A percentile compares a stretch with the other conserved stretches of the same genome.
Conservation (phyloP, 2,797 vertebrate genomes). For the Eulemur rubriventer region DNA sequence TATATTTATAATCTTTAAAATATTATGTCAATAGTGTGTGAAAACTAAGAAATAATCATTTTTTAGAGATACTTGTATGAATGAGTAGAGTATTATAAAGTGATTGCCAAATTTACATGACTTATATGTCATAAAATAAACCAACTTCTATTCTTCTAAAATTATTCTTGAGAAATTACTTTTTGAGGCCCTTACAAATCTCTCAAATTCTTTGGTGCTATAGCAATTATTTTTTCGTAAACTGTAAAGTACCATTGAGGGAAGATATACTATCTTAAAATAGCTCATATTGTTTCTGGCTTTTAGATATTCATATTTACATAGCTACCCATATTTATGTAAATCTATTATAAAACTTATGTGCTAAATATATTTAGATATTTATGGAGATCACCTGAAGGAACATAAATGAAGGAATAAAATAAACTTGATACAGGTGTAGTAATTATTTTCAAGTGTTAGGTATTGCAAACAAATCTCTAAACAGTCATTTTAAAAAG, state of each 20-base stretch:
- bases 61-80: not conserved
- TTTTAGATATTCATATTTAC: not conserved
- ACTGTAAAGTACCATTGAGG: not conserved
- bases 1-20: not conserved
- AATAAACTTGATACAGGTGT: not conserved
- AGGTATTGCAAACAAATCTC: not conserved
- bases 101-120: not conserved
- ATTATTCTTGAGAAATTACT: not conserved
- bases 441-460: not conserved
- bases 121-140: not conserved
- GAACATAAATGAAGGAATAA: not conserved
- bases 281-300: not conserved
- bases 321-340: not conserved
- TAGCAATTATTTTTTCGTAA: not conserved
- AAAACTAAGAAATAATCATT: conserved; percentile 3
- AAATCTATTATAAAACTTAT: not conserved
- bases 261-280: not conserved
- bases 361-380: not conserved
- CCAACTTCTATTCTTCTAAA: not conserved
- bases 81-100: not conserved
- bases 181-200: not conserved
- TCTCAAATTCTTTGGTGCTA: not conserved
- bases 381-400: not conserved
- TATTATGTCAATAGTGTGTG: not conserved
- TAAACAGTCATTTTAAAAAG: not conserved